phyloP scores from a whole-genome alignment of 2,797 vertebrate species.

The Melanotaenia parkinsoni region DNA sequence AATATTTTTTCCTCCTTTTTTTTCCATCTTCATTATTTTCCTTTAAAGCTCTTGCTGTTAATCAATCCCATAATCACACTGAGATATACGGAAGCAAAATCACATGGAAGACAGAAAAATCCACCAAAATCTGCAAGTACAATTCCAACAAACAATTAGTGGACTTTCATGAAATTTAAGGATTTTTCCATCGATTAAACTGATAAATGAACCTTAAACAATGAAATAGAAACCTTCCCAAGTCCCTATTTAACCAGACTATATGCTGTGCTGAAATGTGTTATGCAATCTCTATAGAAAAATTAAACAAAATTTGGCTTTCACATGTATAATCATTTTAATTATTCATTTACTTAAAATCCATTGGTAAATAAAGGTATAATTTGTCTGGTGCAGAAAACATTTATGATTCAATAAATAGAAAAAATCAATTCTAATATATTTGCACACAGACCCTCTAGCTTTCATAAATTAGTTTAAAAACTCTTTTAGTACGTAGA shows the following conservation, averaged over 20 bases:
- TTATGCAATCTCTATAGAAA: not conserved
- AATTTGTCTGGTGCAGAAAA: too few species aligned
- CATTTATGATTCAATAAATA: too few species aligned
- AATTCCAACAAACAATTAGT: not conserved
- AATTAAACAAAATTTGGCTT: not conserved
- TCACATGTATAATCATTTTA: not conserved
- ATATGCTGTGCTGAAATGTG: not conserved
- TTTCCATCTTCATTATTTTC: conserved; percentile 2
- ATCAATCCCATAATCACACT: not conserved
- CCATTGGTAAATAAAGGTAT: too few species aligned
- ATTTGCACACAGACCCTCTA: too few species aligned
- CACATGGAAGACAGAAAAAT: not conserved
- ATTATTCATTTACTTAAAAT: too few species aligned
- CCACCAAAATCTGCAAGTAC: not conserved
- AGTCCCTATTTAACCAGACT: not conserved
- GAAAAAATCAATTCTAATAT: too few species aligned
- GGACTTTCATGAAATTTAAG: not conserved
- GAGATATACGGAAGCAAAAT: not conserved
- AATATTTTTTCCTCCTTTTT: conserved; percentile 14
- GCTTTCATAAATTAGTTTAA: too few species aligned
- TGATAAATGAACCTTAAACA: not conserved
- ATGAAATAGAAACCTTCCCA: not conserved
- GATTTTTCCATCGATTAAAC: not conserved
- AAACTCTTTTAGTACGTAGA: too few species aligned
- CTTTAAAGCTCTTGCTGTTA: not conserved